Evolutionary conservation across 1,140 invertebrate genomes (phyloP), one percentile per base, ranked within the genome.

Genomic region (Idris sp.): DNA sequence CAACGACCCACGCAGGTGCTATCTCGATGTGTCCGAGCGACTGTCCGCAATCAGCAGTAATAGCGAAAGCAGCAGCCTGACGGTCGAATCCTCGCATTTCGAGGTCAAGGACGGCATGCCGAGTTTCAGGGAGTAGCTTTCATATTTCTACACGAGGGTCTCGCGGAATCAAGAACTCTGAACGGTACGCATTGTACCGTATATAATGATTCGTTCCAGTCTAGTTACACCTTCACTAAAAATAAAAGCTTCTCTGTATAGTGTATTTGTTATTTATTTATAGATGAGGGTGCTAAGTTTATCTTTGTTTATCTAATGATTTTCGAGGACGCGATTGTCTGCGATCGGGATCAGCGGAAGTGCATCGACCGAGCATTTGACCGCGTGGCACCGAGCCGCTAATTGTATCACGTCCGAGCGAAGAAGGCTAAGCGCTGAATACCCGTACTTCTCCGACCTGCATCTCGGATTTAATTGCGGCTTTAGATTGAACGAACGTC

Each of bases 371-470:
- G 26, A 51, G 49, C 68, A 64, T 72, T 36, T 64, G 59, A 64
- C 59, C 68, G 59, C 68, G 58, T 73, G 68, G 26, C 43, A 44
- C 58, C 64, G 41, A n/a, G n/a, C 13, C 43, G 43, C 30, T 36
- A 36, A 31, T 48, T 35, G 19, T 46, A 71, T 48, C 56, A 58
- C 68, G 62, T 49, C 49, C 51, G 22, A 38, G 40, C 71, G 69
- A 76, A 82, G 79, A 82, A 83, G 81, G 79, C 83, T 86, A 85
- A 84, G 73, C 77, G 59, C 65, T 82, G 76, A 76, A 81, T 85
- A 86, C 84, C 84, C 84, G 84, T 86, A 86, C 81, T 85, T 80
- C 78, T 86, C 84, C 84, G 83, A 86, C 82, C 82, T 85, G n/a
- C n/a, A n/a, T n/a, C n/a, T n/a, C n/a, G n/a, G n/a, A n/a, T n/a